Evolutionary conservation across 2,888 invertebrate species (phyloP).

Genomic region (Eilema griseolum): DNA sequence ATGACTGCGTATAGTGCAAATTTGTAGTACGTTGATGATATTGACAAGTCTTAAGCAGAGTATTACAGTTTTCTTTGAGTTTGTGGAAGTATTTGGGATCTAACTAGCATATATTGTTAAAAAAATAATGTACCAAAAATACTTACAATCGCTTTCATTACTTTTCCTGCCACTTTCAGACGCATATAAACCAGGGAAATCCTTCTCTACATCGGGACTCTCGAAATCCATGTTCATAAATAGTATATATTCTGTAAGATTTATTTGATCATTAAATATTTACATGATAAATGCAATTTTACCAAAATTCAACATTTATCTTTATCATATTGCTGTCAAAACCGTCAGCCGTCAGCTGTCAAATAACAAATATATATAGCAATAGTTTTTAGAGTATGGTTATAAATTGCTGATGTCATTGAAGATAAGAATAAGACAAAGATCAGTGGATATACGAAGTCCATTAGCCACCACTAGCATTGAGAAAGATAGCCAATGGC

Average conservation of each 20-base stretch:
- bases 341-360: neutral
- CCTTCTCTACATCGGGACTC: constrained; percentile 96
- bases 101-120: neutral
- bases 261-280: neutral
- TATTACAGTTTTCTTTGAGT: neutral
- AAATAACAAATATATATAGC: too few relatives aligned
- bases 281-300: neutral
- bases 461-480: too few relatives aligned
- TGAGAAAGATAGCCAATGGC: too few relatives aligned
- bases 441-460: too few relatives aligned
- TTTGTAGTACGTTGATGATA: too few relatives aligned
- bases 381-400: too few relatives aligned
- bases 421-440: too few relatives aligned
- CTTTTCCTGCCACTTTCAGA: constrained; percentile 92
- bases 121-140: neutral
- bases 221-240: constrained; percentile 91
- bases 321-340: neutral
- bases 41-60: neutral
- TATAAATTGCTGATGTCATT: too few relatives aligned
- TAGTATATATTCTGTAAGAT: neutral
- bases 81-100: neutral
- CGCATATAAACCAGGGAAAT: constrained; percentile 95
- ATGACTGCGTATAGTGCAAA: neutral
- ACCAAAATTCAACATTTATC: neutral
- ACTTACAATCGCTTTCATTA: constrained; percentile 95